Conservation (phyloP, 2,888 invertebrate species). For the Melangyna quadrimaculata region DNA sequence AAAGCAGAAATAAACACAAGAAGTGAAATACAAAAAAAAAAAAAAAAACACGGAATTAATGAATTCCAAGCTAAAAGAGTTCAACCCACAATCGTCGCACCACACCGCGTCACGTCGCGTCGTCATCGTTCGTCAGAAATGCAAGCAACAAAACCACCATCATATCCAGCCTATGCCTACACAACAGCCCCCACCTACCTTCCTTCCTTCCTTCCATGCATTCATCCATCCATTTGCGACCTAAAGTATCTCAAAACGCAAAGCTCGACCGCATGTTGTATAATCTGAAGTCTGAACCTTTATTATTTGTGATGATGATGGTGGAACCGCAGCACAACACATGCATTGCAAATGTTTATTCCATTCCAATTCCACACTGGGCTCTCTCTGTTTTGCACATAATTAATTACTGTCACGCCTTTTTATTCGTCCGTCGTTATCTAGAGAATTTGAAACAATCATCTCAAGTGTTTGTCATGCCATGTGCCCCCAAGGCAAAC, state of each 20-base stretch:
- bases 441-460: constrained; percentile 79
- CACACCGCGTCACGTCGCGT: neutral
- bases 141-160: constrained; percentile 13
- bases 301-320: constrained; percentile 1
- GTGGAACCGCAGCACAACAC: constrained; percentile 50
- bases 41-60: constrained; percentile 20
- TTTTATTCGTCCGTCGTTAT: constrained; percentile 75
- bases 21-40: neutral
- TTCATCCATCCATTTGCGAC: neutral
- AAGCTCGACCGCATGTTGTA: constrained; percentile 32
- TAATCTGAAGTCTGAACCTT: constrained; percentile 10
- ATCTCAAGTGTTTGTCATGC: constrained; percentile 76
- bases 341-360: constrained; percentile 68
- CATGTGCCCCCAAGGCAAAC: constrained; percentile 33
- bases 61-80: constrained; percentile 45
- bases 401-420: constrained; percentile 82
- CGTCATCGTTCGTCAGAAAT: constrained; percentile 13
- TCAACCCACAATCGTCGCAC: constrained; percentile 48
- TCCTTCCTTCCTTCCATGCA: neutral
- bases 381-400: constrained; percentile 74
- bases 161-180: neutral
- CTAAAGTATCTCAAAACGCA: constrained; percentile 23
- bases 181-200: constrained; percentile 4
- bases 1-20: neutral
- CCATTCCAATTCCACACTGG: constrained; percentile 49